Base-by-base conservation (phyloP, 2,888 invertebrate species). In the Eupithecia tripunctaria region DNA sequence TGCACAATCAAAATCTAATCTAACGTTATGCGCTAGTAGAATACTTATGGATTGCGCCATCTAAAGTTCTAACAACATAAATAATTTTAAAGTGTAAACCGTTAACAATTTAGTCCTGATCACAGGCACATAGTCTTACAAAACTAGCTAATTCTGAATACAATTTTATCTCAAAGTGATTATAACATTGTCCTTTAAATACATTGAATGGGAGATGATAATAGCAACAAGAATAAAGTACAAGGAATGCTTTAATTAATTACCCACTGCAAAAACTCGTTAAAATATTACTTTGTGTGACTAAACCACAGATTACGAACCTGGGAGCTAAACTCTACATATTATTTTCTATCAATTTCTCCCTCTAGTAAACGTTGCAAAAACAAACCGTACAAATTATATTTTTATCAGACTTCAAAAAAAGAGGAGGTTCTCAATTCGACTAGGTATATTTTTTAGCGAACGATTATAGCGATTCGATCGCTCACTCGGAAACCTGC, bases 121-220 rank as follows among this genome's bases (percentile, higher is more conserved):
- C 51, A 75, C 68, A 70, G 67, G 68, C 63, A 38, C 6, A 38
- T 21, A 21, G n/a, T 63, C 36, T 63, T 63, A 64, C 25, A 41
- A 63, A 64, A 38, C 63, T 64, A 64, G 63, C 38, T 38, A 64
- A 38, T 25, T 12, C 21, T 38, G 62, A 38, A 67, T 67, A 73
- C 67, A 62, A 59, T 41, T 38, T 56, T 41, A 63, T 60, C 67
- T 65, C 15, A 18, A 59, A 27, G 18, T 60, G 18, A 27, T 12
- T 29, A 29, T 2, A 18, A 60, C 29, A 21, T 41, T 62, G 47
- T 7, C 36, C 67, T 60, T 64, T 70, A 67, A 67, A 27, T 29
- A 60, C 18, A 60, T 60, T 60, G 29, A 25, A 14, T 60, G 29
- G 18, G 18, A 25, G 12, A 56, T 56, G 1, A 25, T 25, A n/a